phyloP scores from a whole-genome alignment of 1,140 invertebrate species.

The Hylyphantes graminicola region DNA sequence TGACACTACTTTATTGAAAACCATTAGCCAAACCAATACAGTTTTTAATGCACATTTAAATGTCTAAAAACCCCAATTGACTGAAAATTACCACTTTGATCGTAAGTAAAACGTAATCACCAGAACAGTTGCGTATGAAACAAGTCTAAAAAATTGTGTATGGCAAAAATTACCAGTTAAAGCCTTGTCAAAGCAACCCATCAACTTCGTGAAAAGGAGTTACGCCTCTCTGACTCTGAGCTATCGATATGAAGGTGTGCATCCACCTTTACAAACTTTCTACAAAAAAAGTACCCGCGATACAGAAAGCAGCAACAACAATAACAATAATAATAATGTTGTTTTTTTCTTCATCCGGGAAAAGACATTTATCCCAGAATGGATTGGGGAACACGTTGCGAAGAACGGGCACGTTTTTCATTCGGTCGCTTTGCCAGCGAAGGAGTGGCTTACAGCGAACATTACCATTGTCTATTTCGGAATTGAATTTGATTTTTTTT shows the following conservation, averaged over 20 bases:
- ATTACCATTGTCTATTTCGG: conserved; percentile 53
- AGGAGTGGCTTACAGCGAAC: conserved; percentile 9
- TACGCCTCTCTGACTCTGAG: too few relatives aligned
- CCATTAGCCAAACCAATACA: too few relatives aligned
- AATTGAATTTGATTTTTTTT: conserved; percentile 35
- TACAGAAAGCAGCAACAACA: conserved; percentile 44
- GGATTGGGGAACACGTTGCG: conserved; percentile 38
- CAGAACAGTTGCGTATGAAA: neutral
- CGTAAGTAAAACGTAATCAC: too few relatives aligned
- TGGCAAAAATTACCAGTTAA: neutral
- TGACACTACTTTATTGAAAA: too few relatives aligned
- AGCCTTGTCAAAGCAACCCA: too few relatives aligned
- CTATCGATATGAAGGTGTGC: too few relatives aligned
- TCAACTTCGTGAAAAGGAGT: too few relatives aligned
- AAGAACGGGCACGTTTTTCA: conserved; percentile 50
- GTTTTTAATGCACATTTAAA: too few relatives aligned
- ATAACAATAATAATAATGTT: conserved; percentile 50
- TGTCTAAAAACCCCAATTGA: too few relatives aligned
- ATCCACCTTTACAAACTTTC: conserved; percentile 1
- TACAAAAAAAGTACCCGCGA: conserved; percentile 13
- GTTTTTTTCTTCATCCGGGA: neutral
- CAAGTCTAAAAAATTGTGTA: conserved; percentile 36
- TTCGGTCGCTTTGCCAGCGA: conserved; percentile 39
- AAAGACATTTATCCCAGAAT: conserved; percentile 24
- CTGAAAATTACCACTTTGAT: too few relatives aligned